A percentile compares a stretch with the other conserved stretches of the same genome.
phyloP scores from a whole-genome alignment of 1,140 invertebrate species.

The Drosophila funebris region DNA sequence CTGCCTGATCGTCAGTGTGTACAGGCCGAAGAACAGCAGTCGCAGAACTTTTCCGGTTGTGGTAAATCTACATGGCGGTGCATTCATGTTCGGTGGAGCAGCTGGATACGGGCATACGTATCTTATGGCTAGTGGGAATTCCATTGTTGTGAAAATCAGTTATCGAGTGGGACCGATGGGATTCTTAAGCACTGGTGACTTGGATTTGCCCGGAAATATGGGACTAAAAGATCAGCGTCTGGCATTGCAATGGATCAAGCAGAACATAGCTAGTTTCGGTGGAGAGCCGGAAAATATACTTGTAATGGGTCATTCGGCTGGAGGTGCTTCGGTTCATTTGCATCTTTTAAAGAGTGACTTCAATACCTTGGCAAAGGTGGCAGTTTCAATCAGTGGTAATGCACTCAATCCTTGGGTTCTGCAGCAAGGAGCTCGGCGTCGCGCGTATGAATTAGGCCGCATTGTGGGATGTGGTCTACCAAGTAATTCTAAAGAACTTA shows the following conservation, averaged over 20 bases:
- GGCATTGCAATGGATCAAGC: slow-evolving; percentile 87
- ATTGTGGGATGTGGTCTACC: slow-evolving; percentile 85
- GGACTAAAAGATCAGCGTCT: slow-evolving; percentile 88
- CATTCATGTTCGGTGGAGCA: slow-evolving; percentile 83
- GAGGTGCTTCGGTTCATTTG: slow-evolving; percentile 86
- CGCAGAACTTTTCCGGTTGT: slow-evolving; percentile 79
- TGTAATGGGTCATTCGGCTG: slow-evolving; percentile 85
- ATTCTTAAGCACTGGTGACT: slow-evolving; percentile 86
- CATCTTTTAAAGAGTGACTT: slow-evolving; percentile 86
- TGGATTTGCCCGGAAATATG: slow-evolving; percentile 85
- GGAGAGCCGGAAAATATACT: slow-evolving; percentile 86
- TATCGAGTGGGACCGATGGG: slow-evolving; percentile 87
- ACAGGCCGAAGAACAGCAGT: slow-evolving; percentile 51
- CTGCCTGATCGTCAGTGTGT: slow-evolving; percentile 81
- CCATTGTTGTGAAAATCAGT: slow-evolving; percentile 87
- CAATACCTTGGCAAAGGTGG: slow-evolving; percentile 47
- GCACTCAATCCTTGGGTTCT: slow-evolving; percentile 70
- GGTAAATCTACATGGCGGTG: slow-evolving; percentile 85
- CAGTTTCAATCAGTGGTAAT: slow-evolving; percentile 60
- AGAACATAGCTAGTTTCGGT: slow-evolving; percentile 86
- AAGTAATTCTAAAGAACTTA: slow-evolving; percentile 77
- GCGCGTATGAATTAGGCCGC: slow-evolving; percentile 85
- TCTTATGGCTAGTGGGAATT: slow-evolving; percentile 85
- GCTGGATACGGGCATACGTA: slow-evolving; percentile 85
- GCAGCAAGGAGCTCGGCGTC: slow-evolving; percentile 85